A percentile compares a stretch with the other conserved stretches of the same genome.
These are phyloP conservation scores for Aphis craccivora DNA, from an alignment of 1,140 invertebrate genomes.

Conservation along the genomic window DNA sequence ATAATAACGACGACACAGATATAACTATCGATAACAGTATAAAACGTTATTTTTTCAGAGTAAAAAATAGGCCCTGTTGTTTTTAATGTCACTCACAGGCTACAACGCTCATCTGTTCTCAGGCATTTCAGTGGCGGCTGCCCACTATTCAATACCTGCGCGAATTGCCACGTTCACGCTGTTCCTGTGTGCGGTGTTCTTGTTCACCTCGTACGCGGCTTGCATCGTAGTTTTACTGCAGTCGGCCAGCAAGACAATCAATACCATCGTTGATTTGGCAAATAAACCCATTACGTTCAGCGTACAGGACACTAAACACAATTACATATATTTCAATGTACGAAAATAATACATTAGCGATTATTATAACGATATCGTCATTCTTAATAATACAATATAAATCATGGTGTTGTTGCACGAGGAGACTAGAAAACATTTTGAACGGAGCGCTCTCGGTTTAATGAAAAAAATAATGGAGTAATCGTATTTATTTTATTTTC, in stretches of 20 bases:
- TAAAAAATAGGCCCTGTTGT: not conserved
- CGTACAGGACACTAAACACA: conserved; percentile 14
- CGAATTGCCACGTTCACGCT: not conserved
- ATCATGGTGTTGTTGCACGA: not conserved
- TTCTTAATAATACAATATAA: not conserved
- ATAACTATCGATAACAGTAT: not conserved
- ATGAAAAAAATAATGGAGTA: no score
- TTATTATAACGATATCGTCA: not conserved
- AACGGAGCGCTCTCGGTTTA: no score
- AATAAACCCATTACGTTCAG: conserved; percentile 33
- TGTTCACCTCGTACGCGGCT: conserved; percentile 45
- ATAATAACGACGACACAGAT: no score
- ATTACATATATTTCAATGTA: conserved; percentile 37
- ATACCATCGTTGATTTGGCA: not conserved
- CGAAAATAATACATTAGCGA: not conserved
- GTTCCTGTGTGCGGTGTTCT: conserved; percentile 5
- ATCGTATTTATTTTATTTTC: no score
- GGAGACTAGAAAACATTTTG: no score
- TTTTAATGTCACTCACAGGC: not conserved
- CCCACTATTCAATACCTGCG: not conserved
- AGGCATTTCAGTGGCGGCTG: not conserved
- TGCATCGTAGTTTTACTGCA: not conserved
- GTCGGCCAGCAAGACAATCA: not conserved
- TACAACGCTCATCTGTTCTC: not conserved
- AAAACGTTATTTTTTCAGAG: not conserved